phyloP scores from a whole-genome alignment of 1,140 invertebrate genomes.

The Neotoxoptera formosana region DNA sequence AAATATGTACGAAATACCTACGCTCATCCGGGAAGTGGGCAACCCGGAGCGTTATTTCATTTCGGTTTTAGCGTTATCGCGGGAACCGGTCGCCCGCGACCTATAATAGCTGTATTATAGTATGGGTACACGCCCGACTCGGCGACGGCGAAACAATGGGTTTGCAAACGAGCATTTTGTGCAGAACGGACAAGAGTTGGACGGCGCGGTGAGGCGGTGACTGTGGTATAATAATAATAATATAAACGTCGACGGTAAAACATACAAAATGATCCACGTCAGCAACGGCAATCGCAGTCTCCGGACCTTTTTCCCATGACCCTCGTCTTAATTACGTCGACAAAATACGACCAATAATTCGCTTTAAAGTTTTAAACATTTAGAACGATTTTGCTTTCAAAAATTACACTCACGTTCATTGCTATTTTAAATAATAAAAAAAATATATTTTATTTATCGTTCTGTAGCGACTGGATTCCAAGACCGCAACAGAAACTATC shows the following conservation, averaged over 20 bases:
- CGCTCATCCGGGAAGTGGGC: background rate
- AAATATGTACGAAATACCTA: constrained; percentile 17
- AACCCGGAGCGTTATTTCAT: background rate
- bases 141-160: background rate
- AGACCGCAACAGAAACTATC: background rate
- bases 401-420: background rate
- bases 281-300: background rate
- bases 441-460: background rate
- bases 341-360: background rate
- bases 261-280: background rate
- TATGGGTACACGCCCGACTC: background rate
- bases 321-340: background rate
- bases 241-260: background rate
- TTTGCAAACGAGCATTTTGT: constrained; percentile 5
- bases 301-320: background rate
- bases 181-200: background rate
- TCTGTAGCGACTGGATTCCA: background rate
- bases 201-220: background rate
- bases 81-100: background rate
- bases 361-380: background rate
- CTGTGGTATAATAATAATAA: background rate
- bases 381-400: background rate
- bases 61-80: background rate
- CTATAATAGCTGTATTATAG: background rate
- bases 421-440: background rate